Evolutionary conservation across 2,797 vertebrate species (phyloP).

Genomic region (Poecilia wingei): DNA sequence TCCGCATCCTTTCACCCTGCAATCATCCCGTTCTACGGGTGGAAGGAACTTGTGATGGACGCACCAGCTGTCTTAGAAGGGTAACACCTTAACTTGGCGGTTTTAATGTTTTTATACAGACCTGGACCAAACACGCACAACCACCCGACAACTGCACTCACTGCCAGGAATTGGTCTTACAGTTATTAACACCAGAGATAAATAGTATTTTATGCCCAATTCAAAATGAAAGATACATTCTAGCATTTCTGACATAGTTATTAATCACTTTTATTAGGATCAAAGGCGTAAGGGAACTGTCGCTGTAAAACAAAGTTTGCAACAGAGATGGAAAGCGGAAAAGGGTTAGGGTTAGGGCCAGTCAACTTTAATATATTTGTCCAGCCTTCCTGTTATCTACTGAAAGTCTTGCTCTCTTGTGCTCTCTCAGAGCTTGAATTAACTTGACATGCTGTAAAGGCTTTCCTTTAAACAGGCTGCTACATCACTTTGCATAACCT

Average conservation of each 20-base stretch:
- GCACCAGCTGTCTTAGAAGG: slow-evolving; percentile 53
- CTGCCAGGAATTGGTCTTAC: neutral
- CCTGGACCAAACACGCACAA: slow-evolving; percentile 18
- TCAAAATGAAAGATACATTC: neutral
- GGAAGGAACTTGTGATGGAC: neutral
- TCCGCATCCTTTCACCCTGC: slow-evolving; percentile 35
- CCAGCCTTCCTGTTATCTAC: neutral
- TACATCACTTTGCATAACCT: neutral
- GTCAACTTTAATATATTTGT: neutral
- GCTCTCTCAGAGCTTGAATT: neutral
- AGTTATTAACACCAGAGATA: neutral
- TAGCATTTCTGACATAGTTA: neutral
- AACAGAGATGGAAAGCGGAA: neutral
- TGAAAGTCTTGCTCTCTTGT: neutral
- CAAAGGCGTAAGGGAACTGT: neutral
- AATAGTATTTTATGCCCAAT: neutral
- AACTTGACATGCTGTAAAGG: neutral
- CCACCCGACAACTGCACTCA: neutral
- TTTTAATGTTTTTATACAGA: slow-evolving; percentile 18
- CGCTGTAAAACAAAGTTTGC: neutral
- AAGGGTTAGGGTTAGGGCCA: neutral
- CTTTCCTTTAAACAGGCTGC: neutral
- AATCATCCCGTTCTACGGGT: slow-evolving; percentile 42
- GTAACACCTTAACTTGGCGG: slow-evolving; percentile 58
- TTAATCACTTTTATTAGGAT: neutral